phyloP scores from a whole-genome alignment of 2,888 invertebrate genomes.

The Parapristionchus giblindavisi region DNA sequence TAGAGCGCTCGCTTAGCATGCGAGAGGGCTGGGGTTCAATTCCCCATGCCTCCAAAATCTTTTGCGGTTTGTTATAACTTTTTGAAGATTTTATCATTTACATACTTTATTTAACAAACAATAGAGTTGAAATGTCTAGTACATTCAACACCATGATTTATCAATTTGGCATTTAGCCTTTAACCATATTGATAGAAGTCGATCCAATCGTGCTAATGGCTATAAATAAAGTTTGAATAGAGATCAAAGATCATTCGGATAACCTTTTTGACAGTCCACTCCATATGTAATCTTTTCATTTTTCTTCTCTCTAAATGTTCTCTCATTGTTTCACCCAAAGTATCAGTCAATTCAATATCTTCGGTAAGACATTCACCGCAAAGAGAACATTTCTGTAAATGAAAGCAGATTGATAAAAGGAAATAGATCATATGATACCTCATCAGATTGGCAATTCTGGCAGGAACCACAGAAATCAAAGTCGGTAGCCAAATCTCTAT shows the following conservation, averaged over 20 bases:
- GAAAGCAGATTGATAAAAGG: neutral
- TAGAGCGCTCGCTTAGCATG: too few relatives aligned
- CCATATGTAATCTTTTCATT: constrained; percentile 79
- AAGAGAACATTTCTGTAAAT: constrained; percentile 76
- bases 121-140: too few relatives aligned
- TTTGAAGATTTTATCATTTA: too few relatives aligned
- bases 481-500: constrained; percentile 43
- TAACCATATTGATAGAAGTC: constrained; percentile 84
- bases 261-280: neutral
- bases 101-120: too few relatives aligned
- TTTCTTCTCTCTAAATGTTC: constrained; percentile 85
- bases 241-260: neutral
- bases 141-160: constrained; percentile 79
- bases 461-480: constrained; percentile 41
- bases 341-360: constrained; percentile 73
- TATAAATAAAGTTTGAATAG: constrained; percentile 39
- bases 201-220: constrained; percentile 75
- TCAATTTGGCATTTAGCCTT: constrained; percentile 87
- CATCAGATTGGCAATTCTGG: constrained; percentile 40
- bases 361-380: constrained; percentile 82
- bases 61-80: too few relatives aligned
- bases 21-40: too few relatives aligned
- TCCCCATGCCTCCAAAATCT: too few relatives aligned
- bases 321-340: constrained; percentile 79
- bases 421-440: constrained; percentile 6